Percentiles rank a stretch among this genome's conserved stretches.
Evolutionary conservation across 1,140 invertebrate species (phyloP).

Genomic region (Caerostris darwini): DNA sequence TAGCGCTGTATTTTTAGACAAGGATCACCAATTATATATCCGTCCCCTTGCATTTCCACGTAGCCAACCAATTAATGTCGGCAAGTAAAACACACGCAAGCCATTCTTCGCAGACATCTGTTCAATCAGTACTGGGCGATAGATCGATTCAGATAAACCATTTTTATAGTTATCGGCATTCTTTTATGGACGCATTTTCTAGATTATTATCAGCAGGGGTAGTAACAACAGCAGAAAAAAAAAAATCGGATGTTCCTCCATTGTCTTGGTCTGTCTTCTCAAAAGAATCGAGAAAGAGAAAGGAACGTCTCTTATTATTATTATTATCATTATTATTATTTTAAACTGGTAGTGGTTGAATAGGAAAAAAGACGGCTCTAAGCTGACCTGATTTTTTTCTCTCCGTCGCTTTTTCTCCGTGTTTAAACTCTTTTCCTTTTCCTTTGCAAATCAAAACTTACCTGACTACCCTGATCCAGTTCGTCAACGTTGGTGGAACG

Average conservation of each 20-base stretch:
- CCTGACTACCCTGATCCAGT: slow-evolving; percentile 66
- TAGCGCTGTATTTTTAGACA: not conserved
- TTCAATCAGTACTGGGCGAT: not conserved
- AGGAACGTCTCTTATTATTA: not conserved
- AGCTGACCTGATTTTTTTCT: slow-evolving; percentile 56
- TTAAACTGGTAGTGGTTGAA: slow-evolving; percentile 34
- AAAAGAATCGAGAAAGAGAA: slow-evolving; percentile 49
- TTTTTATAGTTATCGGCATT: slow-evolving; percentile 31
- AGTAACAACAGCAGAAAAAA: not conserved
- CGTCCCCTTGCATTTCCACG: not conserved
- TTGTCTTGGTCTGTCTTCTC: not conserved
- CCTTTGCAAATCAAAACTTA: not conserved
- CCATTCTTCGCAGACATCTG: not conserved
- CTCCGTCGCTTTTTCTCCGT: not conserved
- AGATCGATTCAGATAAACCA: slow-evolving; percentile 7
- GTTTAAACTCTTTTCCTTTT: slow-evolving; percentile 11
- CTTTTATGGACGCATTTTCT: slow-evolving; percentile 2
- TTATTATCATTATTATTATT: slow-evolving; percentile 29
- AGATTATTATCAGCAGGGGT: not conserved
- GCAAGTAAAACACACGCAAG: not conserved
- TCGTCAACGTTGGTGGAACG: slow-evolving; percentile 59
- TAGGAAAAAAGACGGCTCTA: slow-evolving; percentile 22
- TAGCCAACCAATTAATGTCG: slow-evolving; percentile 14
- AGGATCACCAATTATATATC: not conserved
- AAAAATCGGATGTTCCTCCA: not conserved